These are phyloP conservation scores for Loripinus fragilis DNA, from an alignment of 2,888 invertebrate species.

Conservation along the genomic window DNA sequence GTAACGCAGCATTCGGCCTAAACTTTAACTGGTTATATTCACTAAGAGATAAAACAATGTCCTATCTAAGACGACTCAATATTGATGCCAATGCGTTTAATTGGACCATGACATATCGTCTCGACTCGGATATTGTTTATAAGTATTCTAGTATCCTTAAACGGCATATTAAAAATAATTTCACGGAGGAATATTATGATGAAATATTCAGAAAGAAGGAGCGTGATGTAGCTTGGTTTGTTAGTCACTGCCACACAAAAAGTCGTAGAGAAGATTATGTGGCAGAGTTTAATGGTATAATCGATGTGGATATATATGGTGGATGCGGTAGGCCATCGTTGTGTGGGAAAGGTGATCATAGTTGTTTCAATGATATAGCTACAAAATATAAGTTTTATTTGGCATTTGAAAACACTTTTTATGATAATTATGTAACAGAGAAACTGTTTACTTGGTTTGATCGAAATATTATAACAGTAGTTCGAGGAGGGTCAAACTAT, in stretches of 20 bases:
- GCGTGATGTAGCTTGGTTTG: background rate
- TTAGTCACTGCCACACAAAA: background rate
- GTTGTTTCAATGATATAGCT: too few species aligned
- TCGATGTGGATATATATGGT: background rate
- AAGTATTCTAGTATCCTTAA: conserved; percentile 19
- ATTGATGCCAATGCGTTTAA: too few species aligned
- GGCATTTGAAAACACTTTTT: background rate
- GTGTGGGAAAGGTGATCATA: too few species aligned
- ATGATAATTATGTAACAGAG: background rate
- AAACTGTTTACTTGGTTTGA: background rate
- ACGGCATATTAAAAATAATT: background rate
- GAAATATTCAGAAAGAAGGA: background rate
- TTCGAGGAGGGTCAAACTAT: background rate
- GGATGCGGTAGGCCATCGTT: background rate
- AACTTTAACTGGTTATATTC: too few species aligned
- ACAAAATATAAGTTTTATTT: background rate
- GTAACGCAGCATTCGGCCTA: too few species aligned
- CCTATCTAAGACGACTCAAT: too few species aligned
- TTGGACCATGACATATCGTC: conserved; percentile 37
- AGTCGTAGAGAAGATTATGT: background rate
- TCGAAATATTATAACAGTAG: background rate
- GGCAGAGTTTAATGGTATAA: background rate
- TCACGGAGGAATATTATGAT: background rate
- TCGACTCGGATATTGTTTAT: conserved; percentile 29
- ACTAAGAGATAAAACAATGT: too few species aligned